Conservation (phyloP, 2,797 vertebrate species). For the Pipistrellus kuhlii region DNA sequence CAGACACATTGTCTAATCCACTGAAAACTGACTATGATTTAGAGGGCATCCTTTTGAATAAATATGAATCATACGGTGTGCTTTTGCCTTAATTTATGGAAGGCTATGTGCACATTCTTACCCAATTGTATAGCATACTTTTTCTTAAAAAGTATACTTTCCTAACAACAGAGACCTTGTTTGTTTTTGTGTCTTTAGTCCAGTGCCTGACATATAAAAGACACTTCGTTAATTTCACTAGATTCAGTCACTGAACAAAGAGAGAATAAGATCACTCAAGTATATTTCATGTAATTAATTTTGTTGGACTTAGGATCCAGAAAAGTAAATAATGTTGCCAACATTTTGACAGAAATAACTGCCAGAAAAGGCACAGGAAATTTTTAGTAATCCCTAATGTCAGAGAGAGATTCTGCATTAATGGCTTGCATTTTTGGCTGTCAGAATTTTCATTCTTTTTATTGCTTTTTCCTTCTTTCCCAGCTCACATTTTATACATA, state of each 20-base stretch:
- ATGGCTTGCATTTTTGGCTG: conserved; percentile 25
- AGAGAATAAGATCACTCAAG: background rate
- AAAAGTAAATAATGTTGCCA: conserved; percentile 28
- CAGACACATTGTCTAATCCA: background rate
- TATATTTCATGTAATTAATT: conserved; percentile 45
- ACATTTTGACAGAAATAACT: conserved; percentile 60
- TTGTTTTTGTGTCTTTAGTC: conserved; percentile 29
- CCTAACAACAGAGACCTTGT: background rate
- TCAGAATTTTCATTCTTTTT: conserved; percentile 18
- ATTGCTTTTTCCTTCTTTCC: conserved; percentile 25
- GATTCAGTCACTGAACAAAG: conserved; percentile 1
- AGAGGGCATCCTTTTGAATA: conserved; percentile 7
- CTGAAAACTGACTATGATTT: background rate
- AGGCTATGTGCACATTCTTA: background rate
- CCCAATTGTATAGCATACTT: background rate
- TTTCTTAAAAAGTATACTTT: background rate
- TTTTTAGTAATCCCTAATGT: background rate
- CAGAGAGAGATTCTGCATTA: background rate
- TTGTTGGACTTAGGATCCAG: background rate
- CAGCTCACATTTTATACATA: conserved; percentile 12
- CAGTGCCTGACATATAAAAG: background rate
- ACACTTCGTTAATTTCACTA: background rate
- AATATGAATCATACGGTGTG: background rate
- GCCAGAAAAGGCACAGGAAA: background rate
- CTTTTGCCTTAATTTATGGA: background rate